Evolutionary conservation across 2,888 invertebrate species (phyloP).

Genomic region (Torymus texanus): DNA sequence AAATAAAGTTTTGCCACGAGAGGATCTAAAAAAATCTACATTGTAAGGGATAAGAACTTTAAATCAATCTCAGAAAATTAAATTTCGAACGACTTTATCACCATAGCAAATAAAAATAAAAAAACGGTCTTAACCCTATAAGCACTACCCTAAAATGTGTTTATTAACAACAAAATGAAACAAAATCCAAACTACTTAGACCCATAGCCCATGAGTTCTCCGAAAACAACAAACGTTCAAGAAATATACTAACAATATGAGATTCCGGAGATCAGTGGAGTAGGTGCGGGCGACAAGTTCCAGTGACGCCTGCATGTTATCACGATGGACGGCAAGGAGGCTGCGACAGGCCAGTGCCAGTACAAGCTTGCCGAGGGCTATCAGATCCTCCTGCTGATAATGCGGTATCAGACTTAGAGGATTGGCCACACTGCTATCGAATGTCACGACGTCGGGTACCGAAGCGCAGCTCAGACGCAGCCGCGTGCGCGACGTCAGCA

Average conservation of each 20-base stretch:
- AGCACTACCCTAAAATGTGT: too few relatives aligned
- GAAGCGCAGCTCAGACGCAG: slow-evolving; percentile 88
- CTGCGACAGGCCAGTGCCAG: slow-evolving; percentile 95
- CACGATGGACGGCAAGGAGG: slow-evolving; percentile 89
- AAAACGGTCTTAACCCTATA: too few relatives aligned
- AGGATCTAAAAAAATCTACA: too few relatives aligned
- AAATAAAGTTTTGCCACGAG: too few relatives aligned
- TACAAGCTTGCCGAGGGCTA: slow-evolving; percentile 92
- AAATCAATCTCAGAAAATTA: too few relatives aligned
- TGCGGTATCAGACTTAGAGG: slow-evolving; percentile 82
- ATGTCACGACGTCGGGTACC: slow-evolving; percentile 87
- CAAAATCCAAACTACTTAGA: too few relatives aligned
- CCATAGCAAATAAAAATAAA: too few relatives aligned
- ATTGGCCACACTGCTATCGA: slow-evolving; percentile 83
- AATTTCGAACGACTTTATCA: too few relatives aligned
- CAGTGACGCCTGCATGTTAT: slow-evolving; percentile 91
- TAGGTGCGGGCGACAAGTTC: slow-evolving; percentile 93
- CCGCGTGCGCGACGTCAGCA: slow-evolving; percentile 84
- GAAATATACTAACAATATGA: slow-evolving; percentile 85
- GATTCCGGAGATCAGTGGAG: slow-evolving; percentile 94
- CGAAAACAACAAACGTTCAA: too few relatives aligned
- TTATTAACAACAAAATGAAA: too few relatives aligned
- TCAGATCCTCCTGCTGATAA: slow-evolving; percentile 94
- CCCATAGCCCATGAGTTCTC: too few relatives aligned
- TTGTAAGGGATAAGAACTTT: too few relatives aligned